These are phyloP conservation scores for Tachuris rubrigastra DNA, from an alignment of 2,113 vertebrate genomes.

Conservation along the genomic window DNA sequence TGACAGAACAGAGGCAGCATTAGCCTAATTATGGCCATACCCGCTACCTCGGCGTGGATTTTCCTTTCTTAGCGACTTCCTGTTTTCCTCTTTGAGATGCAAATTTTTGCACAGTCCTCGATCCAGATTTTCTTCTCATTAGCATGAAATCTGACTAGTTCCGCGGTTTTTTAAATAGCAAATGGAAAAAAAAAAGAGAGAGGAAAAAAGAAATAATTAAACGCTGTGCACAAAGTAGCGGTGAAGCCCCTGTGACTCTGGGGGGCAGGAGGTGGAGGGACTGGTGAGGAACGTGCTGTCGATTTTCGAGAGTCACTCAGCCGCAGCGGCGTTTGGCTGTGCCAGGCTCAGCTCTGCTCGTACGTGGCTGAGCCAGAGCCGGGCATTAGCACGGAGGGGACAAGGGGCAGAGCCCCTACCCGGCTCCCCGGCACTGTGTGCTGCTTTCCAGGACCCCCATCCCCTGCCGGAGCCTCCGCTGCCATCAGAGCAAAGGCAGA, in stretches of 20 bases:
- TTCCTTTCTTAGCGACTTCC: constrained; percentile 56
- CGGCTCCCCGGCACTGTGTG: neutral
- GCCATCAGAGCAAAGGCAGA: rapidly evolving
- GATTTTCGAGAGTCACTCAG: neutral
- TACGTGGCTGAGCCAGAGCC: neutral
- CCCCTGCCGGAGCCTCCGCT: neutral
- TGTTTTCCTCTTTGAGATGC: constrained; percentile 71
- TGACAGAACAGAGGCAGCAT: constrained; percentile 46
- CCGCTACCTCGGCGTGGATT: constrained; percentile 22
- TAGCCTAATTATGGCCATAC: constrained; percentile 54
- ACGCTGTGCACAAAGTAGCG: neutral
- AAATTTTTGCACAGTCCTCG: constrained; percentile 65
- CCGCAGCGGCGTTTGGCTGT: neutral
- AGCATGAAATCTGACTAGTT: constrained; percentile 66
- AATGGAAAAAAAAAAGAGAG: neutral
- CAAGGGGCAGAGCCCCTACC: neutral
- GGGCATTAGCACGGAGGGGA: neutral
- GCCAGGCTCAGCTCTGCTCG: neutral
- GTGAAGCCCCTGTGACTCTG: neutral
- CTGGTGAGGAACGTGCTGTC: neutral
- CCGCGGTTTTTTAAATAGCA: constrained; percentile 40
- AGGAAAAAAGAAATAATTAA: neutral
- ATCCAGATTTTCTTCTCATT: constrained; percentile 67
- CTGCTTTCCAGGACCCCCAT: neutral
- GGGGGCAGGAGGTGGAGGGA: neutral